Evolutionary conservation across 2,797 vertebrate species (phyloP).

Genomic region (Zalophus californianus): DNA sequence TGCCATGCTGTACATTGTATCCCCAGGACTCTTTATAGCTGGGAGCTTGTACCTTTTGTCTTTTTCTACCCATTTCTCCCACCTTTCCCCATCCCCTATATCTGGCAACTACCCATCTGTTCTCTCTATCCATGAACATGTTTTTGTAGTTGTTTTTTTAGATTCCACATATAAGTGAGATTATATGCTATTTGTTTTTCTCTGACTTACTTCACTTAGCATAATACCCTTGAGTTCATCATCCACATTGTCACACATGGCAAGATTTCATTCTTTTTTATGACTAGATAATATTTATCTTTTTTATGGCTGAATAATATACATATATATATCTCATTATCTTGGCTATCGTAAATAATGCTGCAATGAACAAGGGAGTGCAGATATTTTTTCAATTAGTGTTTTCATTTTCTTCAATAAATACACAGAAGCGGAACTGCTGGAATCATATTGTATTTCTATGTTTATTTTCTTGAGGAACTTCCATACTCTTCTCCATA

Average conservation of each 20-base stretch:
- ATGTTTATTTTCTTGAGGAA: neutral
- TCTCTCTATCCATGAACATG: neutral
- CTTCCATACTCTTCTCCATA: neutral
- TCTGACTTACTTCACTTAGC: neutral
- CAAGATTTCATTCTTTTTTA: neutral
- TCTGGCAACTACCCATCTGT: neutral
- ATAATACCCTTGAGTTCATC: neutral
- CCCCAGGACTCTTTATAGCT: neutral
- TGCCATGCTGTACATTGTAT: neutral
- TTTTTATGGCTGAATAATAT: neutral
- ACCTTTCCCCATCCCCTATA: neutral
- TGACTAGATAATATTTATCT: neutral
- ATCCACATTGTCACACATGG: neutral
- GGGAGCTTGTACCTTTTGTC: neutral
- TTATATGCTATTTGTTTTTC: neutral
- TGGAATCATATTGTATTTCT: neutral
- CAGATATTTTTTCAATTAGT: neutral
- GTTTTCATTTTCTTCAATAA: neutral
- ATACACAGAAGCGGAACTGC: neutral
- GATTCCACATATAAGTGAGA: neutral
- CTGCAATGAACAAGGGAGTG: neutral
- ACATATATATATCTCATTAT: neutral
- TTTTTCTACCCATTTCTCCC: neutral
- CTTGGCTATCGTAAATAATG: neutral
- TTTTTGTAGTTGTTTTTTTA: neutral